A percentile compares a stretch with the other conserved stretches of the same genome.
phyloP scores from a whole-genome alignment of 2,888 invertebrate genomes.

The Orthonychiurus folsomi region DNA sequence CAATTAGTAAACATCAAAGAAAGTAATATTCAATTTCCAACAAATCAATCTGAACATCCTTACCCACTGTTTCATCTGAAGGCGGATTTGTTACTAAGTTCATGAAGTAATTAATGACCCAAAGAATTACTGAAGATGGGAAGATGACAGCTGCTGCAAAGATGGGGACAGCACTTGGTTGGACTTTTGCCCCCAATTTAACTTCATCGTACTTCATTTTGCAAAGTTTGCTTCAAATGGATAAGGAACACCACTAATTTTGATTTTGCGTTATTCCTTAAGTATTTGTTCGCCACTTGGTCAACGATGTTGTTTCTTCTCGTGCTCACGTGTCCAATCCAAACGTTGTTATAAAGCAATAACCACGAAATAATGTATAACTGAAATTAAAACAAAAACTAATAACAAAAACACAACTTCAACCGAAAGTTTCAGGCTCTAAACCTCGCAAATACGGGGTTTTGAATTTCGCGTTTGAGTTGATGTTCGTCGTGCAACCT shows the following conservation, averaged over 20 bases:
- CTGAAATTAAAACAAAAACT: no score
- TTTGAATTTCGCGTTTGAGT: no score
- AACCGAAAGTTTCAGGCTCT: no score
- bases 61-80: not conserved
- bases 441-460: no score
- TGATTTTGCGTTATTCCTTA: not conserved
- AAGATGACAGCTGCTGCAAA: slow-evolving; percentile 59
- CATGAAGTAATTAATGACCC: slow-evolving; percentile 63
- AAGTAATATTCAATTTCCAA: no score
- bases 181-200: slow-evolving; percentile 25
- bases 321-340: no score
- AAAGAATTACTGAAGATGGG: slow-evolving; percentile 66
- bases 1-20: no score
- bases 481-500: no score
- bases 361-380: no score
- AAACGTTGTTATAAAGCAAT: no score
- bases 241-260: not conserved
- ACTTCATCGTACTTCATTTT: slow-evolving; percentile 37
- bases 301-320: not conserved
- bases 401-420: no score
- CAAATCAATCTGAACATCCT: no score
- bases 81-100: slow-evolving; percentile 44
- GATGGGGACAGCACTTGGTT: slow-evolving; percentile 47
- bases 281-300: slow-evolving; percentile 2
- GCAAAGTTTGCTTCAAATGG: not conserved